Evolutionary conservation across 2,113 vertebrate species (phyloP), one percentile per base, ranked within the genome.

Genomic region (Toxotes chatareus): DNA sequence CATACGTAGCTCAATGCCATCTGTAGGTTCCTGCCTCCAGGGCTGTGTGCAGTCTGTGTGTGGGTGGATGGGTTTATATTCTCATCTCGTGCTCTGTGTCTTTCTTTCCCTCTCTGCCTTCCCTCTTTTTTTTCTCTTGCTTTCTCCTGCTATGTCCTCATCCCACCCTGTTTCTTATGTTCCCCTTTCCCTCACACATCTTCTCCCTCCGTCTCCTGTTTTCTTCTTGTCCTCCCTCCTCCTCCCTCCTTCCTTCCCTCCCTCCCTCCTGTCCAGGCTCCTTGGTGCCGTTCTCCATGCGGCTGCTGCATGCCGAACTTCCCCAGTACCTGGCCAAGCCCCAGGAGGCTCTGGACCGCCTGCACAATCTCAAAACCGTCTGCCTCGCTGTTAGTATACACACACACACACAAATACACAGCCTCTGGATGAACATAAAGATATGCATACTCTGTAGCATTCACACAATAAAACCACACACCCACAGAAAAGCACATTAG

Each of bases 251-350:
- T 65, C 56, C 63, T 47, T 27, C 27, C 27, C 27, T 27, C 64
- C 36, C 56, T 42, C 66, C 40, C 38, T 65, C 56, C 63, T 47
- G 11, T 73, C 82, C 87, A 99, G 98, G 98, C 84, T 99, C 98
- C 75, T 97, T 99, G 97, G 97, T 99, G 75, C 98, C 98, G 47
- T 99, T 99, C 90, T 99, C 98, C 34, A 99, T 99, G 98, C 89
- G 98, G 56, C 94, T 99, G 92, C 91, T 99, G 67, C 97, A 99
- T 21, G 97, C 98, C 0, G 98, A 99, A 89, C 97, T 99, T 64
- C 98, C 96, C 79, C 98, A 99, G 89, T 98, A 99, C 90, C 90
- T 99, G 73, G 96, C 96, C 72, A 96, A 96, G 87, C 96, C 98
- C 34, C 98, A 99, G 93, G 98, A 99, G 84, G 96, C 97, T 10